phyloP scores from a whole-genome alignment of 2,113 vertebrate species.

The Aplodontia rufa region DNA sequence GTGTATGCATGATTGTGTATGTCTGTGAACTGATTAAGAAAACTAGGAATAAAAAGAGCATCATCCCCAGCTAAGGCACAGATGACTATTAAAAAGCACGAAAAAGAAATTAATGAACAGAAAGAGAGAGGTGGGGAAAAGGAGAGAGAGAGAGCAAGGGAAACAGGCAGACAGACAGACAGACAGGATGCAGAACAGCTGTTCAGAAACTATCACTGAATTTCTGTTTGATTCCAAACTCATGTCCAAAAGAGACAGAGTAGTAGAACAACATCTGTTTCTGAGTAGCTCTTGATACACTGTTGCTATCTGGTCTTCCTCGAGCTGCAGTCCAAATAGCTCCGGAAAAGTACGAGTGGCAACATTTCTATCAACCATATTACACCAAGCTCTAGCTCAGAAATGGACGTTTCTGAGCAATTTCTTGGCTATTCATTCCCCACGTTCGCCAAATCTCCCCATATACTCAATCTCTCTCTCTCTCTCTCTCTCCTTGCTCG shows the following conservation, averaged over 20 bases:
- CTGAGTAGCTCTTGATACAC: neutral
- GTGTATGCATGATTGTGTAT: neutral
- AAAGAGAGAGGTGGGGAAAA: no score
- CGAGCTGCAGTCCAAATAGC: neutral
- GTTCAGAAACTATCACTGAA: neutral
- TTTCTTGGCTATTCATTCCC: neutral
- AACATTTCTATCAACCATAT: neutral
- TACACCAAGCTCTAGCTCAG: neutral
- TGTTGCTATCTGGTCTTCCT: neutral
- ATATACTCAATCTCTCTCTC: no score
- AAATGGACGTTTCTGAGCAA: neutral
- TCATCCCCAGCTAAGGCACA: neutral
- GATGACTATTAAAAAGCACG: neutral
- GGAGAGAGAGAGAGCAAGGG: neutral
- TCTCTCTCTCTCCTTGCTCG: no score
- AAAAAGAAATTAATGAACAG: neutral
- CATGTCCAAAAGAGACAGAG: neutral
- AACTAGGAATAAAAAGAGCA: neutral
- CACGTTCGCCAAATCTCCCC: no score
- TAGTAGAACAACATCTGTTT: neutral
- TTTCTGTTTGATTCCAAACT: neutral
- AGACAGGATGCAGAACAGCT: neutral
- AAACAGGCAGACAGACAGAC: no score
- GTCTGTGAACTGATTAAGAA: neutral
- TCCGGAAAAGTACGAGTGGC: neutral